Conservation (phyloP, 2,888 invertebrate species). For the Dorcus parallelipipedus region DNA sequence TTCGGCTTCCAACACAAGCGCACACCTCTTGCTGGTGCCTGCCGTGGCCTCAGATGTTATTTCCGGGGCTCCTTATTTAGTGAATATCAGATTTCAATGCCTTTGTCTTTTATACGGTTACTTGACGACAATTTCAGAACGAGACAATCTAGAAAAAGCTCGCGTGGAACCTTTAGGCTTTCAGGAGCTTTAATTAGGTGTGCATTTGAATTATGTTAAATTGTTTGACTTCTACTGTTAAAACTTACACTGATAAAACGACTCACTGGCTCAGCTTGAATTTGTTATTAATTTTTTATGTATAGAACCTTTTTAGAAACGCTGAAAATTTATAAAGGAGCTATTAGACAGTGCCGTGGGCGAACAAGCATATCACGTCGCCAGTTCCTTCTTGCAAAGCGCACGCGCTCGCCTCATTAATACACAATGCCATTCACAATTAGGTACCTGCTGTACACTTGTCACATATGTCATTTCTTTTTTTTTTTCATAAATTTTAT, state of each 20-base stretch:
- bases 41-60: conserved; percentile 22
- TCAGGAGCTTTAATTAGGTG: too few species aligned
- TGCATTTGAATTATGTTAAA: too few species aligned
- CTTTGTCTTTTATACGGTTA: not conserved
- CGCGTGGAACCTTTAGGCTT: too few species aligned
- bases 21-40: conserved; percentile 22
- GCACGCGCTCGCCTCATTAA: conserved; percentile 28
- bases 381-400: conserved; percentile 20
- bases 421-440: conserved; percentile 29
- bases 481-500: conserved; percentile 19
- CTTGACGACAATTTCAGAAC: too few species aligned
- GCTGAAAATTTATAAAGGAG: conserved; percentile 23
- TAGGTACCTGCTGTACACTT: conserved; percentile 27
- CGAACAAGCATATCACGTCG: conserved; percentile 7
- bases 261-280: too few species aligned
- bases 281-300: too few species aligned
- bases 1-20: too few species aligned
- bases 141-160: too few species aligned
- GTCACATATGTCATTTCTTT: conserved; percentile 24
- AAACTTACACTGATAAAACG: too few species aligned
- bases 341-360: conserved; percentile 19
- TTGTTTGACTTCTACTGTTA: too few species aligned
- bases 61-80: conserved; percentile 22
- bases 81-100: conserved; percentile 16
- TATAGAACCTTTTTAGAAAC: conserved; percentile 18